A percentile compares a stretch with the other conserved stretches of the same genome.
phyloP scores from a whole-genome alignment of 2,888 invertebrate species.

The Argyra leucocephala region DNA sequence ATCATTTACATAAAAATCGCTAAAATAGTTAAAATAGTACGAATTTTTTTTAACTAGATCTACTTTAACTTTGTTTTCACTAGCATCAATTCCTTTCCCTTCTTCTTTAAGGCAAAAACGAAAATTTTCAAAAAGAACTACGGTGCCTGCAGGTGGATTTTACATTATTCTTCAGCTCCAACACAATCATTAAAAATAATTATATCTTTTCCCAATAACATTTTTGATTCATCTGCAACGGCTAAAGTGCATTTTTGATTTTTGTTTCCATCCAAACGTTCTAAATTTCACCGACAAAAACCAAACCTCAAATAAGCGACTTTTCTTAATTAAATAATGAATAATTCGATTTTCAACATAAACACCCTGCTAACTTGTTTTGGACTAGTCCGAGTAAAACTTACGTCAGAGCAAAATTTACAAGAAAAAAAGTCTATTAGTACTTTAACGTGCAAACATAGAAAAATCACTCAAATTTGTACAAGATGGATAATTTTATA shows the following conservation, averaged over 20 bases:
- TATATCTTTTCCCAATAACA: slow-evolving; percentile 60
- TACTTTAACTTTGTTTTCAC: slow-evolving; percentile 90
- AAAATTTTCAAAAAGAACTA: slow-evolving; percentile 92
- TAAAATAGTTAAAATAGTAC: no score
- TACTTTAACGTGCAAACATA: no score
- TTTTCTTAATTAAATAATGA: no score
- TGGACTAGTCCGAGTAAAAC: no score
- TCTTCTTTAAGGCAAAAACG: slow-evolving; percentile 96
- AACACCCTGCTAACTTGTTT: no score
- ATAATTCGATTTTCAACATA: no score
- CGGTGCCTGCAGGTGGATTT: slow-evolving; percentile 74
- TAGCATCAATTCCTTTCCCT: slow-evolving; percentile 87
- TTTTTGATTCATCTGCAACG: no score
- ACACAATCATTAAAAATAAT: slow-evolving; percentile 82
- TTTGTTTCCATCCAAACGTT: slow-evolving; percentile 86
- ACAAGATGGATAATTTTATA: no score
- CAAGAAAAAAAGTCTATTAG: no score
- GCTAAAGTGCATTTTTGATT: slow-evolving; percentile 83
- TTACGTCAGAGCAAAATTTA: no score
- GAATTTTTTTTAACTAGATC: slow-evolving; percentile 73
- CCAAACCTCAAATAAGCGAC: no score
- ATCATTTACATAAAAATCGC: slow-evolving; percentile 98
- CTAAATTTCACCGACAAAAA: slow-evolving; percentile 97
- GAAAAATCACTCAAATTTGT: no score
- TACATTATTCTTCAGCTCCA: slow-evolving; percentile 80